phyloP scores from a whole-genome alignment of 2,113 vertebrate species.

The Trinectes maculatus region DNA sequence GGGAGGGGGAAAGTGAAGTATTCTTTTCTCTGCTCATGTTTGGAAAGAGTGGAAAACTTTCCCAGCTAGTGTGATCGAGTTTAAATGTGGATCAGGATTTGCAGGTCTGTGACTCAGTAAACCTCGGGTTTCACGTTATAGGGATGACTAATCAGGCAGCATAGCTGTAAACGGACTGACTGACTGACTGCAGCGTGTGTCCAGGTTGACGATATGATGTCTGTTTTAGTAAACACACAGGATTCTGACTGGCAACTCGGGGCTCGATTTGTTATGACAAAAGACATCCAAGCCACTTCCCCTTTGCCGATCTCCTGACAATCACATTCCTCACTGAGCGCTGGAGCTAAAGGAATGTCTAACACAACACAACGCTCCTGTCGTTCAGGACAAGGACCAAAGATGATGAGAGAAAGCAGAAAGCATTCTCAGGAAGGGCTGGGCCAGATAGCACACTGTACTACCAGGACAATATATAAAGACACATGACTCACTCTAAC shows the following conservation, averaged over 20 bases:
- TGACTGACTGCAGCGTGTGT: neutral
- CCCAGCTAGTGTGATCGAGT: constrained; percentile 25
- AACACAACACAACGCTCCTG: constrained; percentile 60
- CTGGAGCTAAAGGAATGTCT: constrained; percentile 65
- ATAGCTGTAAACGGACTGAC: constrained; percentile 24
- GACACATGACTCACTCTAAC: no score
- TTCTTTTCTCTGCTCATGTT: constrained; percentile 28
- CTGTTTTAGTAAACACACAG: neutral
- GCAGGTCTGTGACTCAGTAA: constrained; percentile 13
- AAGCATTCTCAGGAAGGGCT: constrained; percentile 25
- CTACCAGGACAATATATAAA: constrained; percentile 1
- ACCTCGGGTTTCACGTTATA: neutral
- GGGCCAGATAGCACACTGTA: constrained; percentile 9
- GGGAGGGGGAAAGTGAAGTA: constrained; percentile 36
- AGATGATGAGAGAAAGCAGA: constrained; percentile 25
- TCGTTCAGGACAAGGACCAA: constrained; percentile 42
- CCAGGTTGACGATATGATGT: neutral
- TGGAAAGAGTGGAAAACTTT: constrained; percentile 28
- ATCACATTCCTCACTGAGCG: constrained; percentile 59
- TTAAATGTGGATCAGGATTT: constrained; percentile 16
- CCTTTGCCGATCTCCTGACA: constrained; percentile 42
- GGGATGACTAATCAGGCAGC: constrained; percentile 12
- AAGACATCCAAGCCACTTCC: constrained; percentile 26
- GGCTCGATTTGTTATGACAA: constrained; percentile 17
- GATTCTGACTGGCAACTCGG: constrained; percentile 2